phyloP scores from a whole-genome alignment of 2,113 vertebrate species.

The Pavo muticus region DNA sequence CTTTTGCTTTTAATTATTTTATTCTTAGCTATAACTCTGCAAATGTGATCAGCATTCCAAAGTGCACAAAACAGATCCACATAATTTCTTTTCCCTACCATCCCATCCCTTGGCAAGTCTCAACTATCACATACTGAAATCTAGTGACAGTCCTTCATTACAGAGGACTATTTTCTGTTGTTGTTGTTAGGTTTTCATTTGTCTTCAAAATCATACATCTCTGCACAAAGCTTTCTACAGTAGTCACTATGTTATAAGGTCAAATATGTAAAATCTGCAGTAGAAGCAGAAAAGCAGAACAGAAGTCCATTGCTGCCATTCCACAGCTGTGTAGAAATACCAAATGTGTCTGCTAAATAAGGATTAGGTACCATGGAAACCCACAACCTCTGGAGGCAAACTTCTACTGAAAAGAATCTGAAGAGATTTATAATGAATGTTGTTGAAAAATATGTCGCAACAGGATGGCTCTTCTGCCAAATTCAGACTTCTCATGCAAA shows the following conservation, averaged over 20 bases:
- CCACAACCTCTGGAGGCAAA: constrained; percentile 44
- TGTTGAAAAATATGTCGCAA: neutral
- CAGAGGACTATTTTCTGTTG: neutral
- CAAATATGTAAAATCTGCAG: constrained; percentile 30
- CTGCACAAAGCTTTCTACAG: neutral
- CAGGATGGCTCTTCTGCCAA: neutral
- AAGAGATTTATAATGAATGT: neutral
- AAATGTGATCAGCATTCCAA: neutral
- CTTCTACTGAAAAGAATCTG: neutral
- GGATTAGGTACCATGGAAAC: constrained; percentile 56
- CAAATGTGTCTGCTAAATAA: constrained; percentile 23
- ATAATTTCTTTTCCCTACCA: neutral
- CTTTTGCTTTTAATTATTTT: neutral
- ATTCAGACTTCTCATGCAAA: neutral
- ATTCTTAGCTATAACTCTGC: neutral
- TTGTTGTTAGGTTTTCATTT: too few species aligned
- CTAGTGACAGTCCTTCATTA: neutral
- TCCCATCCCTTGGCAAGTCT: neutral
- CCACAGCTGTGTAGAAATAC: constrained; percentile 47
- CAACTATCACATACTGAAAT: neutral
- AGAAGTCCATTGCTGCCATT: neutral
- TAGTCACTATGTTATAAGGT: neutral
- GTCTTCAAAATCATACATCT: neutral
- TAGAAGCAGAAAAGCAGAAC: neutral
- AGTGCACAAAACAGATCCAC: neutral